These are phyloP conservation scores for Dioctria linearis DNA, from an alignment of 2,888 invertebrate genomes.

Conservation along the genomic window DNA sequence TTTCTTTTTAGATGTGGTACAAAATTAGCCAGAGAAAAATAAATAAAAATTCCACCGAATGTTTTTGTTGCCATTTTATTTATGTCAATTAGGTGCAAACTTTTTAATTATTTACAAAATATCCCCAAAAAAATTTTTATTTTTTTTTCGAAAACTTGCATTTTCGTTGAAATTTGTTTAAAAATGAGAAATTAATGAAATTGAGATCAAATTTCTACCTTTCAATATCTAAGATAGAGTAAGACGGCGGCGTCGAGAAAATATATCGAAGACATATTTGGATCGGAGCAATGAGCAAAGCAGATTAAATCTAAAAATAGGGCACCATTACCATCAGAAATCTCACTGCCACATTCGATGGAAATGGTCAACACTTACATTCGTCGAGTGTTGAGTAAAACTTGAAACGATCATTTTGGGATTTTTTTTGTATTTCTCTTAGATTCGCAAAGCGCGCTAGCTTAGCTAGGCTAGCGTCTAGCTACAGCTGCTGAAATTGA, in stretches of 20 bases:
- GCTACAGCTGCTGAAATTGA: too few species aligned
- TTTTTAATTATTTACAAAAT: too few species aligned
- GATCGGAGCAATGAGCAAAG: slow-evolving; percentile 64
- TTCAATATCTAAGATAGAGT: slow-evolving; percentile 67
- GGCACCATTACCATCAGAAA: slow-evolving; percentile 46
- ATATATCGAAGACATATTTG: slow-evolving; percentile 70
- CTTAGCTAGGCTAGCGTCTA: background rate
- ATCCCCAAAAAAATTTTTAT: too few species aligned
- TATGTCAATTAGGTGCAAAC: too few species aligned
- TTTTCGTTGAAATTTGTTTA: slow-evolving; percentile 19
- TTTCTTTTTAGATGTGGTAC: too few species aligned
- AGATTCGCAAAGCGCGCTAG: slow-evolving; percentile 32
- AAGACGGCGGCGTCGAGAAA: slow-evolving; percentile 54
- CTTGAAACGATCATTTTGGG: slow-evolving; percentile 35
- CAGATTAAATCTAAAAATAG: slow-evolving; percentile 60
- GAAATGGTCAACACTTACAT: slow-evolving; percentile 13
- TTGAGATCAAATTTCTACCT: slow-evolving; percentile 70
- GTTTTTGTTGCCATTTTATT: too few species aligned
- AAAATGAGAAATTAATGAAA: slow-evolving; percentile 37
- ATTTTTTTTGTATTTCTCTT: slow-evolving; percentile 26
- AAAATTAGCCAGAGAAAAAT: too few species aligned
- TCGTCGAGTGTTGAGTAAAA: slow-evolving; percentile 26
- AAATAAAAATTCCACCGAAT: too few species aligned
- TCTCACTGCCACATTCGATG: slow-evolving; percentile 27
- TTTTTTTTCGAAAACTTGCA: background rate